Evolutionary conservation across 2,113 vertebrate genomes (phyloP), one percentile per base, ranked within the genome.

Genomic region (Hyperopisus bebe): DNA sequence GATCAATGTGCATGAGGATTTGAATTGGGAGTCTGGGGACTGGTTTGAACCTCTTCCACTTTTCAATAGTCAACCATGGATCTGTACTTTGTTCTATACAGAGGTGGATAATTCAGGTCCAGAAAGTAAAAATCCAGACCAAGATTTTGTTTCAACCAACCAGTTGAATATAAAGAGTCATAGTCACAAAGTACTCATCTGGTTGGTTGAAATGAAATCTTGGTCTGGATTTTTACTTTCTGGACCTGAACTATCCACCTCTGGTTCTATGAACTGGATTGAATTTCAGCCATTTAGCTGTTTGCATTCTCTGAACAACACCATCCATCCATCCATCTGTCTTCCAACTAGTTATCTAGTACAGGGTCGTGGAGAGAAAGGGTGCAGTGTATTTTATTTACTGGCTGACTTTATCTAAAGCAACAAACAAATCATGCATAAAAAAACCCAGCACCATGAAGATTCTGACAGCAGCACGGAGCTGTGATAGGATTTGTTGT

Each of bases 1-100:
- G 17, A 84, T 89, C 80, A 89, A 46, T 89, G 77, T 62, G 35
- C 53, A 58, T 51, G 3, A 44, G 85, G 85, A 39, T 87, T 39
- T 11, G 35, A 42, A 48, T 62, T 24, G 35, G 53, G n/a, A 17
- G 7, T 31, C 48, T 42, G 17, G 15, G 51, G 27, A 66, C 19
- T 9, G 35, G 8, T 44, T 46, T 88, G 31, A 62, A 15, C 86
- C 10, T 88, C 86, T 42, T 24, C 44, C 55, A 5, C 53, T 55
- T 21, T 51, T 55, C 86, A 88, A 44, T 62, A 62, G n/a, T n/a
- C 85, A 86, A 7, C 13, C 2, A 13, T 35, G 27, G 55, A 27
- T 66, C 62, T 62, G 10, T 53, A 17, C 9, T 44, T 88, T 62
- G 42, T 5, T 27, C 62, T 70, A 31, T 31, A 1, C n/a, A 31